Base-by-base conservation (phyloP, 2,888 invertebrate genomes). In the Amphipyra tragopoginis region DNA sequence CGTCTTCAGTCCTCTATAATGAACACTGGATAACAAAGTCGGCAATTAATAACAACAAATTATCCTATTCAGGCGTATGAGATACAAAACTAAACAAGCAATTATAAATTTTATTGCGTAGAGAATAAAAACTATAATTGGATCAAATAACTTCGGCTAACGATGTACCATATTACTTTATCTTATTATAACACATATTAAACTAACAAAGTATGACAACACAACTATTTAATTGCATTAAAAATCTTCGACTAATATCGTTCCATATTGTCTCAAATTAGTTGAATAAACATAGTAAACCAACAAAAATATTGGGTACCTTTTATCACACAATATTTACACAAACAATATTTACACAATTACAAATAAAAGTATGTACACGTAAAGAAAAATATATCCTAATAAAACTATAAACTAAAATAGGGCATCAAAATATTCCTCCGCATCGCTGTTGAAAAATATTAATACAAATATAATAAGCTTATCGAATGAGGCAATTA, bases 401-500 rank as follows among this genome's bases (percentile, higher is more conserved):
- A n/a, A n/a, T n/a, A n/a, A n/a, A n/a, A n/a, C n/a, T n/a, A n/a
- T n/a, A n/a, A n/a, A n/a, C n/a, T n/a, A n/a, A n/a, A n/a, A n/a
- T n/a, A n/a, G n/a, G n/a, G n/a, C n/a, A n/a, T n/a, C n/a, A n/a
- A n/a, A n/a, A n/a, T n/a, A n/a, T n/a, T n/a, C n/a, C n/a, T n/a
- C n/a, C n/a, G n/a, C n/a, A n/a, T n/a, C n/a, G n/a, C 36, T 29
- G 52, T 15, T 13, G 53, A 39, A 65, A 56, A 43, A 44, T 26
- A 47, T 38, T 9, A 9, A 6, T 34, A 14, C 9, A n/a, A n/a
- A n/a, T 14, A 15, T 15, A 29, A 49, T 3, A 21, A 42, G 5
- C 44, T n/a, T 9, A 9, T 55, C 29, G 11, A 63, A 68, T 34
- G 43, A 51, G 21, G 49, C 53, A 53, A 79, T 77, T 72, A 78